Evolutionary conservation across 2,113 vertebrate genomes (phyloP).

Genomic region (Hippocampus barbouri): DNA sequence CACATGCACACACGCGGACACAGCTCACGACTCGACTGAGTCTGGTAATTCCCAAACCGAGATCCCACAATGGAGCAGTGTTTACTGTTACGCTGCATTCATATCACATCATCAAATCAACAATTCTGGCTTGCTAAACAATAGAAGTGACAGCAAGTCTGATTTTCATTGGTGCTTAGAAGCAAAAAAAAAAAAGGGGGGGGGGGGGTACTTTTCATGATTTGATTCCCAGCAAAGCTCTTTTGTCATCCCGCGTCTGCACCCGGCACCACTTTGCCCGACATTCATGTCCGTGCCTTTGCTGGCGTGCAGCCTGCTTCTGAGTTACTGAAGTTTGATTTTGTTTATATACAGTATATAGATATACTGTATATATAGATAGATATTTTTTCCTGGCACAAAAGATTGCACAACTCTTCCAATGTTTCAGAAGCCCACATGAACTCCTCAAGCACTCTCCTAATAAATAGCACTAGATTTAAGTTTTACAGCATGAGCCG

Average conservation of each 20-base stretch:
- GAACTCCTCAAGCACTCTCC: constrained; percentile 30
- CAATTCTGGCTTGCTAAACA: constrained; percentile 38
- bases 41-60: constrained; percentile 26
- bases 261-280: constrained; percentile 9
- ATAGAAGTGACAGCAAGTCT: constrained; percentile 53
- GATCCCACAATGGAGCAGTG: constrained; percentile 36
- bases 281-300: constrained; percentile 22
- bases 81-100: constrained; percentile 48
- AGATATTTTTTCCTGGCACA: constrained; percentile 8
- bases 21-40: constrained; percentile 26
- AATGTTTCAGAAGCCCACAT: background rate
- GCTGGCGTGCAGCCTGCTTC: constrained; percentile 15
- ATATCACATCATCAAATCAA: constrained; percentile 55
- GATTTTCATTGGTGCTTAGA: constrained; percentile 6
- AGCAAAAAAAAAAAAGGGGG: background rate
- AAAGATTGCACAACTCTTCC: constrained; percentile 19
- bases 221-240: constrained; percentile 62
- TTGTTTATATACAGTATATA: constrained; percentile 48
- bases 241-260: constrained; percentile 47
- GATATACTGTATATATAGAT: too few species aligned
- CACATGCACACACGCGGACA: constrained; percentile 8
- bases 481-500: constrained; percentile 32
- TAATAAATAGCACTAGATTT: constrained; percentile 31
- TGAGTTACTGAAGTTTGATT: constrained; percentile 43
- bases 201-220: constrained; percentile 37